Percentiles rank a stretch among this genome's conserved stretches.
Conservation (phyloP, 2,113 vertebrate genomes). For the Tor tambroides region DNA sequence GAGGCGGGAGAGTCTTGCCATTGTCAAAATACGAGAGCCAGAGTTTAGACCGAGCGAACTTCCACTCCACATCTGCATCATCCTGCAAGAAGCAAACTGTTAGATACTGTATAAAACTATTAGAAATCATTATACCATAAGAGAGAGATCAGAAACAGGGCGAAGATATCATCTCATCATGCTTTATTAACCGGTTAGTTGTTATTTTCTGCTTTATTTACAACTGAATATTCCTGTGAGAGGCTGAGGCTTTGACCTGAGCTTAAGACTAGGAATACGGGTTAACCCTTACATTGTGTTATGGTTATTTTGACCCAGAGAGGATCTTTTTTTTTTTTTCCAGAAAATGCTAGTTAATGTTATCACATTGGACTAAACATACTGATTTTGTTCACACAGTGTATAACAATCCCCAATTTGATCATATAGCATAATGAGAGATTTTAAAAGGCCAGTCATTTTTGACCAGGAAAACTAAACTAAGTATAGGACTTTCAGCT, state of each 20-base stretch:
- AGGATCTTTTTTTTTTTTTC: not conserved
- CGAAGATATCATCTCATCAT: not conserved
- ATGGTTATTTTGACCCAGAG: not conserved
- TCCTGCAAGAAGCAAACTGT: conserved; percentile 71
- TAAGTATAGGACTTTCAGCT: not conserved
- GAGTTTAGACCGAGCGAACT: conserved; percentile 88
- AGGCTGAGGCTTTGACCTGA: too few relatives aligned
- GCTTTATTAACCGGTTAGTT: too few relatives aligned
- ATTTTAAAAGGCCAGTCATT: too few relatives aligned
- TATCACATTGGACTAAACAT: not conserved
- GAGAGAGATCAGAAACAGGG: not conserved
- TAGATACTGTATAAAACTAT: not conserved
- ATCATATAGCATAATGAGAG: too few relatives aligned
- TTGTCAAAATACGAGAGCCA: conserved; percentile 91
- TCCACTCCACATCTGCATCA: conserved; percentile 91
- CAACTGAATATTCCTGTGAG: too few relatives aligned
- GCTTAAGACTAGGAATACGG: too few relatives aligned
- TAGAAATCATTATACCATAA: not conserved
- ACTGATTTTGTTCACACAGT: not conserved
- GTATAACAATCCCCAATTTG: too few relatives aligned
- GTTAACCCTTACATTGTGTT: not conserved
- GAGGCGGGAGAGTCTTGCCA: conserved; percentile 87
- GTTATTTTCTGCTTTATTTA: too few relatives aligned
- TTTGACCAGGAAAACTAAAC: not conserved
- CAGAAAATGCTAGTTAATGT: not conserved